Base-by-base conservation (phyloP, 37 sponge, comb jelly and placozoan genomes). In the Agelas oroides region DNA sequence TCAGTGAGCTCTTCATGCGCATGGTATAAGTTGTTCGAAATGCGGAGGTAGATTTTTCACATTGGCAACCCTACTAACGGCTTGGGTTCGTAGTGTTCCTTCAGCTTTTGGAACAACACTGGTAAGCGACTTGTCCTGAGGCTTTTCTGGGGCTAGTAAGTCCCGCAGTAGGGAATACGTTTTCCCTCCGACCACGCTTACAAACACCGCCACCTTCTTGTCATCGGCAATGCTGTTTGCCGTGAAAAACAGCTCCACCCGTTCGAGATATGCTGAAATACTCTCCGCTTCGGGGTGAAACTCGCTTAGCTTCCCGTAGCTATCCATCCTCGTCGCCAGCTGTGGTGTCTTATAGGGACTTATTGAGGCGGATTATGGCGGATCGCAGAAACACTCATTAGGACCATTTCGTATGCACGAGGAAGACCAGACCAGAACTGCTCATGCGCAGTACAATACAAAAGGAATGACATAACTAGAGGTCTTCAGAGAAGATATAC, bases 121-220 rank as follows among this genome's bases (percentile, higher is more conserved):
- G 15, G 53, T 17, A 16, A n/a, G 23, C 2, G 73, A 21, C 53
- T n/a, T 39, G 3, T 28, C 35, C 73, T 40, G 17, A 2, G 73
- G 73, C 2, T 40, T 37, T 3, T 19, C 73, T 3, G 73, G 73
- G 5, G 73, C 1, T 3, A 69, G 70, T 34, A 69, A 34, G 70
- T 16, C 34, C 8, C 37, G 70, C 8, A 69, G 34, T 39, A 8
- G n/a, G 17, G 25, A 17, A 16, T 72, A 72, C 5, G 37, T 46
- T 2, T 28, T 40, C 18, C 41, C 53, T 2, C 73, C 73, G 12
- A 72, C 23, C 30, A 46, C 54, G 37, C 11, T 36, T 11, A 72
- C 53, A 12, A 72, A 72, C 16, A 72, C 53, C 2, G 73, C 20
- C 5, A 72, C 73, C 27, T 72, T 72, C 73, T 72, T 72, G 24